Conservation (phyloP, 1,140 invertebrate genomes). For the Meteorus sp. region DNA sequence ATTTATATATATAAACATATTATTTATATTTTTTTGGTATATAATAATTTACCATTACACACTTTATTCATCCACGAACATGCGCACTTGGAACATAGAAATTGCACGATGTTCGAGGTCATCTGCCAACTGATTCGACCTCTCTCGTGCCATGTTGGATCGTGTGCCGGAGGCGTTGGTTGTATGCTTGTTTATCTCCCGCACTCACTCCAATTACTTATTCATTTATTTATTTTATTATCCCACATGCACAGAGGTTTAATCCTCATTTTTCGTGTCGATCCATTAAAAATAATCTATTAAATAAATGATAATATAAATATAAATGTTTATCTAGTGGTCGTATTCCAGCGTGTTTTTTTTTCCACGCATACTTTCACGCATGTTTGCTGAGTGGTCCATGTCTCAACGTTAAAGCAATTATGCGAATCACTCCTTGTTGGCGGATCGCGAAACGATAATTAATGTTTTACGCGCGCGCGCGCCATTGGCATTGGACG, state of each 20-base stretch:
- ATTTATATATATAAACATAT: not conserved
- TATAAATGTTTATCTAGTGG: no score
- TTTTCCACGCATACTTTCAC: not conserved
- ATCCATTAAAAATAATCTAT: no score
- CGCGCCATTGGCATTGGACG: slow-evolving; percentile 35
- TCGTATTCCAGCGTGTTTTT: no score
- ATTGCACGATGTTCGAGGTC: slow-evolving; percentile 26
- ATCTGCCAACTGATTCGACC: slow-evolving; percentile 27
- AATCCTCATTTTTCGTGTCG: slow-evolving; percentile 22
- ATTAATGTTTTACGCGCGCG: slow-evolving; percentile 26
- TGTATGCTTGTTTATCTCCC: no score
- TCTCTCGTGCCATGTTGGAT: slow-evolving; percentile 19
- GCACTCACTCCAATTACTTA: no score
- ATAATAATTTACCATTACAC: no score
- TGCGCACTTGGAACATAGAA: slow-evolving; percentile 13
- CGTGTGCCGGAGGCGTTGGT: slow-evolving; percentile 19
- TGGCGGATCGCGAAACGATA: slow-evolving; percentile 22
- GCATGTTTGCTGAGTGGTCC: no score
- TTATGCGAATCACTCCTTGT: slow-evolving; percentile 18
- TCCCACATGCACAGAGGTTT: no score
- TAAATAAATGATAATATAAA: no score
- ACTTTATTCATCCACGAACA: not conserved
- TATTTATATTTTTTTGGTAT: not conserved
- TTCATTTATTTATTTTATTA: not conserved
- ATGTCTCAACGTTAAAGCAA: no score